These are phyloP conservation scores for Holothuria leucospilota DNA, from an alignment of 53 echinoderm and acorn worm genomes.

Conservation along the genomic window DNA sequence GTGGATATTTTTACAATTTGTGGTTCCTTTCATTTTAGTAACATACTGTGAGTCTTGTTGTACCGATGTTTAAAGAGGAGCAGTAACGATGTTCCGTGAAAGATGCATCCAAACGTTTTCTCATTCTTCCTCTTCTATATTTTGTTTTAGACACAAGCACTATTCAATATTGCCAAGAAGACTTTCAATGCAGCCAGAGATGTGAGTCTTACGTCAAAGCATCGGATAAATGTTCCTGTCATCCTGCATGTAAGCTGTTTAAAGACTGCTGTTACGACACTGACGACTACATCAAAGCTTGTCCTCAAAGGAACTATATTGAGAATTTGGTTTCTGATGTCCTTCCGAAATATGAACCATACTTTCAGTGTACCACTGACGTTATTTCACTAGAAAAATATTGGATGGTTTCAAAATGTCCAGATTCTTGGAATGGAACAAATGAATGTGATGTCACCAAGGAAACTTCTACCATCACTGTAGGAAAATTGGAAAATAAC, in stretches of 20 bases:
- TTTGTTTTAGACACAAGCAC: no score
- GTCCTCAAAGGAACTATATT: not conserved
- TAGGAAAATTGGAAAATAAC: constrained; percentile 3
- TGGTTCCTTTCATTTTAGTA: no score
- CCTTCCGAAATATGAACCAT: not conserved
- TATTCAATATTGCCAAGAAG: not conserved
- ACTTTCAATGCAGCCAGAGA: not conserved
- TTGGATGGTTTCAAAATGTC: constrained; percentile 34
- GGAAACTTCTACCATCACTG: not conserved
- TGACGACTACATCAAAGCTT: not conserved
- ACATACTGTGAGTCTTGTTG: no score
- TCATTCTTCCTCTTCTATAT: no score
- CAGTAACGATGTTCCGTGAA: no score
- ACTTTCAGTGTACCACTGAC: constrained; percentile 17
- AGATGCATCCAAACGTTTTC: no score
- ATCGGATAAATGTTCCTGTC: not conserved
- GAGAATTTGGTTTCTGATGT: not conserved
- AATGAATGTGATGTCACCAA: constrained; percentile 25
- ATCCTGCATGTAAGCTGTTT: constrained; percentile 15
- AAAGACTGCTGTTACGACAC: constrained; percentile 23
- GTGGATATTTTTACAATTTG: no score
- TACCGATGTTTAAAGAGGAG: no score
- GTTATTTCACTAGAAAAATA: not conserved
- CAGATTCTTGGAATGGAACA: not conserved
- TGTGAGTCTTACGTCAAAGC: not conserved